Conservation (phyloP, 2,888 invertebrate genomes). For the Branchellion lobata region DNA sequence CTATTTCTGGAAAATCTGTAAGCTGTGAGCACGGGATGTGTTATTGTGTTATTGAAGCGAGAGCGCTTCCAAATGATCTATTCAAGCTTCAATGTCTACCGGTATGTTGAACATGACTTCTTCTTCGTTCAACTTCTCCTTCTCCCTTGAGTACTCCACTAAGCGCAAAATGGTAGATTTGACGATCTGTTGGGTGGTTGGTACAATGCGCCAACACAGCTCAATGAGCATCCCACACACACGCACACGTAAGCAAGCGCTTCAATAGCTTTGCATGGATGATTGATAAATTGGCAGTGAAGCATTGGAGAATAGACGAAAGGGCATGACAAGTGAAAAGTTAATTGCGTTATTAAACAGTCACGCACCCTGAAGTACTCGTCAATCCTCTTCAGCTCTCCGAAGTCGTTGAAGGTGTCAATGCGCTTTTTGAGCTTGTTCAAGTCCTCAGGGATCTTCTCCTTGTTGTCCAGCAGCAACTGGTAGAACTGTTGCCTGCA, state of each 20-base stretch:
- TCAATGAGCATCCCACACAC: background rate
- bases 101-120: conserved; percentile 32
- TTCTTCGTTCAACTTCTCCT: conserved; percentile 39
- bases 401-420: conserved; percentile 78
- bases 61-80: conserved; percentile 82
- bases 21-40: conserved; percentile 67
- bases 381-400: conserved; percentile 74
- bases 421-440: conserved; percentile 74
- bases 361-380: conserved; percentile 76
- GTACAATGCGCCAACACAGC: too few species aligned
- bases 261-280: too few species aligned
- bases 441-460: conserved; percentile 73
- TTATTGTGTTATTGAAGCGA: too few species aligned
- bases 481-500: conserved; percentile 84
- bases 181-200: conserved; percentile 6
- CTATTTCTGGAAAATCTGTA: conserved; percentile 75
- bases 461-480: conserved; percentile 71
- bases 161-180: conserved; percentile 35
- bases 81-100: conserved; percentile 67
- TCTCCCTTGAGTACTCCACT: conserved; percentile 34
- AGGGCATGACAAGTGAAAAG: too few species aligned
- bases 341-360: too few species aligned
- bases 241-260: background rate
- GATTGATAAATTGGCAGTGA: too few species aligned
- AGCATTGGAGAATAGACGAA: too few species aligned